Conservation (phyloP, 2,113 vertebrate genomes). For the Haemorhous mexicanus region DNA sequence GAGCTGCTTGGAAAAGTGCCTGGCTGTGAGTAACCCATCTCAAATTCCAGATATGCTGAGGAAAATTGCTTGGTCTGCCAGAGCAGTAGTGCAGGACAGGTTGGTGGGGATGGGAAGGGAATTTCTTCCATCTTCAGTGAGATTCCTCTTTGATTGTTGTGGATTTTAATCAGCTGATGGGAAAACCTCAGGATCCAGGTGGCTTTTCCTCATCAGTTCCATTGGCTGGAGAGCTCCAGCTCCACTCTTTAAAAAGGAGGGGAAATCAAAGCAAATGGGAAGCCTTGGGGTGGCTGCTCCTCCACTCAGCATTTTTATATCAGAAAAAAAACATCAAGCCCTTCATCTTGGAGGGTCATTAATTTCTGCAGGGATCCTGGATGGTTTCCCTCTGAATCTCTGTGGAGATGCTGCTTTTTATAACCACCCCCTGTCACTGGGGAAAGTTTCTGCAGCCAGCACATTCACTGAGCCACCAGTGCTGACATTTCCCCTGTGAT, state of each 20-base stretch:
- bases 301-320: neutral
- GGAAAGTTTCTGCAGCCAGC: conserved; percentile 44
- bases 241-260: neutral
- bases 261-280: neutral
- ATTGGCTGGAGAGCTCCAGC: neutral
- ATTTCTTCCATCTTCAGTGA: neutral
- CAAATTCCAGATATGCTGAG: neutral
- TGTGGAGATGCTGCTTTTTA: conserved; percentile 48
- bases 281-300: neutral
- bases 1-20: conserved; percentile 9
- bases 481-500: conserved; percentile 10
- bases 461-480: conserved; percentile 26
- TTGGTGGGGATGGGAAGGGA: neutral
- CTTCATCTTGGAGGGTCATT: neutral
- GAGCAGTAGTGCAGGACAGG: neutral
- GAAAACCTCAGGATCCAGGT: neutral
- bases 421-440: conserved; percentile 17
- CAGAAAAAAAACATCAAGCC: conserved; percentile 7
- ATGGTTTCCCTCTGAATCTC: conserved; percentile 39
- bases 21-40: conserved; percentile 3
- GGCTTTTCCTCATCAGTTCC: neutral
- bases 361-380: conserved; percentile 31
- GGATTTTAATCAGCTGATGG: neutral
- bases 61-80: neutral
- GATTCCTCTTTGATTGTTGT: neutral